A percentile compares a stretch with the other conserved stretches of the same genome.
phyloP scores from a whole-genome alignment of 1,140 invertebrate species.

The Drosophila orosa region DNA sequence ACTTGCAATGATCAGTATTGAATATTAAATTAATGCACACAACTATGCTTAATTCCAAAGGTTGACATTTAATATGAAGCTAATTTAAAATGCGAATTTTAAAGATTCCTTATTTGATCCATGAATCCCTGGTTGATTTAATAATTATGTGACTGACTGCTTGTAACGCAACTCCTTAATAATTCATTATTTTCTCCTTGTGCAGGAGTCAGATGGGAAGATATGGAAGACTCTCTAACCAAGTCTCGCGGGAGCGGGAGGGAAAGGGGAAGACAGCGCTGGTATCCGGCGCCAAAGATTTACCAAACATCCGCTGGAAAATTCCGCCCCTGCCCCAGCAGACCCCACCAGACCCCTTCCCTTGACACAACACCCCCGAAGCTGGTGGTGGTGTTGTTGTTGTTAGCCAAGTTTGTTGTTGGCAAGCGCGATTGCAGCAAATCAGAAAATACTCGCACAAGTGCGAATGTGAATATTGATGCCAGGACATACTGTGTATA shows the following conservation, averaged over 20 bases:
- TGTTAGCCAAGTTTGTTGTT: constrained; percentile 64
- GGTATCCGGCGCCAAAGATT: constrained; percentile 78
- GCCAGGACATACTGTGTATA: constrained; percentile 26
- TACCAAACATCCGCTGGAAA: constrained; percentile 78
- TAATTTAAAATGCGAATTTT: not conserved
- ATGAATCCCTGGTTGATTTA: not conserved
- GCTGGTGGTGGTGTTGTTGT: constrained; percentile 21
- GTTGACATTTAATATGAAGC: not conserved
- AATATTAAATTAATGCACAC: not conserved
- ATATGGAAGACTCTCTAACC: constrained; percentile 25
- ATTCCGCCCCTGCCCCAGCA: constrained; percentile 19
- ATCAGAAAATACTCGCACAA: constrained; percentile 82
- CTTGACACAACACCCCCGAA: not conserved
- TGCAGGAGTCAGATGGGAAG: constrained; percentile 17
- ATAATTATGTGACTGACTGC: constrained; percentile 15
- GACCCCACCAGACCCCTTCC: not conserved
- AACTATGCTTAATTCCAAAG: too few species aligned
- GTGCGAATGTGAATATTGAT: constrained; percentile 83
- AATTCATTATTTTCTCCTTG: constrained; percentile 6
- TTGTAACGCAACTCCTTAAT: not conserved
- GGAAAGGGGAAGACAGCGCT: constrained; percentile 40
- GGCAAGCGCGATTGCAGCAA: constrained; percentile 77
- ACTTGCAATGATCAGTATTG: not conserved
- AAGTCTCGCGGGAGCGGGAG: constrained; percentile 12
- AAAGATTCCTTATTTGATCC: not conserved